Evolutionary conservation across 2,797 vertebrate species (phyloP), one percentile per base, ranked within the genome.

Genomic region (Danio jaintianensis): DNA sequence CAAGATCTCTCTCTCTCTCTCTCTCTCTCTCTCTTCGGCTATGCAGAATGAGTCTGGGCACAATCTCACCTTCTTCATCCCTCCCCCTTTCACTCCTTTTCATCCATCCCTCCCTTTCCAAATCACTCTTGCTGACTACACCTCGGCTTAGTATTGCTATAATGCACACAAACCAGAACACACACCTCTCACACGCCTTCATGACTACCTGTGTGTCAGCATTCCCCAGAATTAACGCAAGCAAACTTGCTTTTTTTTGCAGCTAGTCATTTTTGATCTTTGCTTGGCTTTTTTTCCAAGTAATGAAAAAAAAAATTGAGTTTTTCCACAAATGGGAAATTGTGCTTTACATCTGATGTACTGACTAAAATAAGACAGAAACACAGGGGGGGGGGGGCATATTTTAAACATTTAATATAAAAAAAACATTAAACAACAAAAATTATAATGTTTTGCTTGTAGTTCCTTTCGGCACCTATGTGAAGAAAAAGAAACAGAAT

Each of bases 201-300:
- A 59, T 78, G 71, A 76, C 84, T 89, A 93, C 93, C 89, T 85
- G 93, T 81, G 91, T 79, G 80, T 88, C 92, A 88, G 83, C 92
- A 94, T 94, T 94, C 93, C 89, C 52, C 71, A 82, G 81, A 69
- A 75, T 66, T 40, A 15, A 55, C 63, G 66, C 15, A 48, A 71
- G n/a, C 38, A 73, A 64, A 42, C 6, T 59, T 42, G 18, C 47
- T 7, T 71, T 67, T 7, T 63, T 77, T 18, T 68, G 16, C 38
- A 18, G 40, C 16, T 68, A 18, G 42, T 56, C 7, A 3, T 18
- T 58, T 77, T 67, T 43, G 29, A 58, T 29, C 29, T 29, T 3
- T 29, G 29, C 29, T 29, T 29, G 29, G 29, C 29, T 29, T 29
- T 29, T 29, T 29, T n/a, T n/a, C n/a, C 29, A 29, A 29, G 29